These are phyloP conservation scores for Channa maculata DNA, from an alignment of 2,113 vertebrate genomes.

Conservation along the genomic window DNA sequence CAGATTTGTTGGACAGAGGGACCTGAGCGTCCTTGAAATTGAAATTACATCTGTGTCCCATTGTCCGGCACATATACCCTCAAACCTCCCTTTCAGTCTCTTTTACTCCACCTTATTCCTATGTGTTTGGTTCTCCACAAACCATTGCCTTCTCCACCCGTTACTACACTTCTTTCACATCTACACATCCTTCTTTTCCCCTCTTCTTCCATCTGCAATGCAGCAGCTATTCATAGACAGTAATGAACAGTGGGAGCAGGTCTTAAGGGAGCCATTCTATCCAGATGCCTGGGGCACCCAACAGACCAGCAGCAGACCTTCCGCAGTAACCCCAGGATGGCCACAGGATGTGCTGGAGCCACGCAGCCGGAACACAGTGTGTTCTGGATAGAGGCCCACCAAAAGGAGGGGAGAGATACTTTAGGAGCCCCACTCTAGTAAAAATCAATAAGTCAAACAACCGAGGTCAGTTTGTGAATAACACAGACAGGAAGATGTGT, in stretches of 20 bases:
- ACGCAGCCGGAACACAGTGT: conserved; percentile 12
- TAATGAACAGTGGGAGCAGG: conserved; percentile 60
- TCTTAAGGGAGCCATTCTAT: conserved; percentile 63
- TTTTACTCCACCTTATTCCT: conserved; percentile 66
- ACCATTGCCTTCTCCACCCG: conserved; percentile 33
- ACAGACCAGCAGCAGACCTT: conserved; percentile 48
- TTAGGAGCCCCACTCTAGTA: conserved; percentile 55
- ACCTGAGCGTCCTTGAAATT: conserved; percentile 55
- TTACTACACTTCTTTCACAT: conserved; percentile 48
- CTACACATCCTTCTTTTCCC: conserved; percentile 22
- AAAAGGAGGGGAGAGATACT: conserved; percentile 49
- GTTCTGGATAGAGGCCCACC: conserved; percentile 53
- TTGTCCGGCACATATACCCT: conserved; percentile 3
- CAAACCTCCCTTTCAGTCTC: conserved; percentile 42
- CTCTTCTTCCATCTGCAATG: conserved; percentile 73
- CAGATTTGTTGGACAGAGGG: conserved; percentile 2
- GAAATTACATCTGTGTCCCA: conserved; percentile 33
- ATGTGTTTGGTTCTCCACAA: conserved; percentile 62
- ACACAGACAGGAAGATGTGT: conserved; percentile 59
- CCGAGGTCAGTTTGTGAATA: conserved; percentile 72
- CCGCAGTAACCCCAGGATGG: conserved; percentile 37
- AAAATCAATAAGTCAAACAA: conserved; percentile 76
- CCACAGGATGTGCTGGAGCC: conserved; percentile 39
- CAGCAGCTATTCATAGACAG: conserved; percentile 76
- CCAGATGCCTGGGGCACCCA: conserved; percentile 42